Conservation (phyloP, 2,797 vertebrate genomes). For the Enteromius anoplus region DNA sequence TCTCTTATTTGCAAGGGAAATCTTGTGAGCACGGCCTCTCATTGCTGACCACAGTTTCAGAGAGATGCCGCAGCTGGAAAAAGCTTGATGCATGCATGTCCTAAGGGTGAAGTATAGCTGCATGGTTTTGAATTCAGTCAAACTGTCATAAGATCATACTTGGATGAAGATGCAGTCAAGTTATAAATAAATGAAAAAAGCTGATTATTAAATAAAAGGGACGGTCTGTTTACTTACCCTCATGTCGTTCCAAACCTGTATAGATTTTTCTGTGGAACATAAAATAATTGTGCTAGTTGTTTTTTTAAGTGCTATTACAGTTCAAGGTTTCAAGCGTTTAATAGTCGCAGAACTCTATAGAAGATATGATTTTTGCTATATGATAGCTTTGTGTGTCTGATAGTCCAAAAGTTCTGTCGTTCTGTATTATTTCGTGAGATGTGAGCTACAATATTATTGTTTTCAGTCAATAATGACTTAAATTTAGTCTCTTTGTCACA, state of each 20-base stretch:
- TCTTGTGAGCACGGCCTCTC: not conserved
- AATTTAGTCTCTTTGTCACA: not conserved
- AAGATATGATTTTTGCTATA: not conserved
- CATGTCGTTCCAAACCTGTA: not conserved
- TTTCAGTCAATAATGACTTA: not conserved
- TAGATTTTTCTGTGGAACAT: not conserved
- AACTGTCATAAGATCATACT: not conserved
- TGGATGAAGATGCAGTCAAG: not conserved
- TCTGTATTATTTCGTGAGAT: not conserved
- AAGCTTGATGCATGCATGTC: not conserved
- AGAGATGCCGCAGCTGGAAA: not conserved
- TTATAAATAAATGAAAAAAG: not conserved
- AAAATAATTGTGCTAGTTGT: not conserved
- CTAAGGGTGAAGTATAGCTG: not conserved
- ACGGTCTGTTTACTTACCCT: not conserved
- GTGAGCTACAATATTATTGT: not conserved
- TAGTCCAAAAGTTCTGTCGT: not conserved
- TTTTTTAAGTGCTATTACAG: not conserved
- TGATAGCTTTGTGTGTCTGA: not conserved
- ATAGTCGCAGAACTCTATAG: not conserved
- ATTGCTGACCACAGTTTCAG: conserved; percentile 7
- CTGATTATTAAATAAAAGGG: not conserved
- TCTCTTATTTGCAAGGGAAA: conserved; percentile 55
- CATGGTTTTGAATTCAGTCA: not conserved
- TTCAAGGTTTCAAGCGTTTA: not conserved